Conservation (phyloP, 2,113 vertebrate genomes). For the Miniopterus natalensis region DNA sequence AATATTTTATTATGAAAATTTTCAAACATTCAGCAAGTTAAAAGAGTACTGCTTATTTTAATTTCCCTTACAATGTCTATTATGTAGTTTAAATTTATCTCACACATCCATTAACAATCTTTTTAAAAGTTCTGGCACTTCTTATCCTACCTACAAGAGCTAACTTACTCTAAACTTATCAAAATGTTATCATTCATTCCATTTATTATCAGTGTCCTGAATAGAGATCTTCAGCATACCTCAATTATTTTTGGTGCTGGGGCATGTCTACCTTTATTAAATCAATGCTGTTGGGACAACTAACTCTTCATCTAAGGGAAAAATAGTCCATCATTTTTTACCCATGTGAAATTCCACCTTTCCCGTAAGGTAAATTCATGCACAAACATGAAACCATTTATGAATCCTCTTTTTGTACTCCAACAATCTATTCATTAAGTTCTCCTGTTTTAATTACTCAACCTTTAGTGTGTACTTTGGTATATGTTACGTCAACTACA, state of each 20-base stretch:
- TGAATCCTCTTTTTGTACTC: slow-evolving; percentile 11
- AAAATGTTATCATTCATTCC: background rate
- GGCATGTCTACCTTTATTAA: background rate
- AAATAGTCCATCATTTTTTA: background rate
- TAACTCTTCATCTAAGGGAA: background rate
- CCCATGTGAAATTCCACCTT: background rate
- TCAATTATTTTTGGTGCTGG: background rate
- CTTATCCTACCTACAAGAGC: background rate
- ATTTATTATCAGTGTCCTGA: background rate
- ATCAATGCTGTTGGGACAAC: background rate
- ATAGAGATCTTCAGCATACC: background rate
- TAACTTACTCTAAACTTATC: slow-evolving; percentile 13
- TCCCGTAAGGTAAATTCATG: background rate
- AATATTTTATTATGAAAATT: slow-evolving; percentile 62
- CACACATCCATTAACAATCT: background rate
- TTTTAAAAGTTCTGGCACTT: slow-evolving; percentile 16
- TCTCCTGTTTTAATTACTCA: background rate
- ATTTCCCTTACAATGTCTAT: background rate
- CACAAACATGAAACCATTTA: background rate
- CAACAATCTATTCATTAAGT: background rate
- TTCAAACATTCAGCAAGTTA: slow-evolving; percentile 26
- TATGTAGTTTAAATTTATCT: slow-evolving; percentile 27
- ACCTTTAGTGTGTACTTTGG: background rate
- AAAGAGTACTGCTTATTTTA: background rate
- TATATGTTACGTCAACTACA: background rate